phyloP scores from a whole-genome alignment of 2,888 invertebrate species.

The Tetragonisca angustula region DNA sequence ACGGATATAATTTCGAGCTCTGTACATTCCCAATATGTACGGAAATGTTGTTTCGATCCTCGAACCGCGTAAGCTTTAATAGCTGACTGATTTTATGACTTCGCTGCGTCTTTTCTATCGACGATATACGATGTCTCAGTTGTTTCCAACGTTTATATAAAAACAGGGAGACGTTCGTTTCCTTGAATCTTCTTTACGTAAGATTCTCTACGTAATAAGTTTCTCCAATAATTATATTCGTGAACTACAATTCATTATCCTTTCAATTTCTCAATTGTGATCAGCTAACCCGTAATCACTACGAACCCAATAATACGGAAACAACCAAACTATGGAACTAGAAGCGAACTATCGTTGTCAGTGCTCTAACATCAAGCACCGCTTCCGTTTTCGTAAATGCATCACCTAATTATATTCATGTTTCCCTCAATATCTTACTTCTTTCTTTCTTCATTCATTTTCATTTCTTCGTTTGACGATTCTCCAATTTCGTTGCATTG shows the following conservation, averaged over 20 bases:
- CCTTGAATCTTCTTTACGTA: background rate
- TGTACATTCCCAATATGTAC: background rate
- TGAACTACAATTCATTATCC: conserved; percentile 69
- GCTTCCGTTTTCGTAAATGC: conserved; percentile 22
- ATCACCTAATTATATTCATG: conserved; percentile 23
- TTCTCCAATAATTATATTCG: conserved; percentile 71
- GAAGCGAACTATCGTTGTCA: conserved; percentile 64
- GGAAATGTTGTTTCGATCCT: background rate
- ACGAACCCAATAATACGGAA: conserved; percentile 68
- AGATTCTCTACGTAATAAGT: conserved; percentile 65
- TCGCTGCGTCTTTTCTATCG: background rate
- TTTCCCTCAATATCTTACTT: background rate
- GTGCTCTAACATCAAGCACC: conserved; percentile 26
- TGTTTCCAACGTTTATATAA: background rate
- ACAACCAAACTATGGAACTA: conserved; percentile 62
- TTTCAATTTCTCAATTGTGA: conserved; percentile 31
- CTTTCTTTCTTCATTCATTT: too few relatives aligned
- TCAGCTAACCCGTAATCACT: conserved; percentile 56
- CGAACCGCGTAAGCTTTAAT: background rate
- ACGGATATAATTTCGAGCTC: background rate
- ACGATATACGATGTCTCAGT: background rate
- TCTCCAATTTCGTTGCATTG: too few relatives aligned
- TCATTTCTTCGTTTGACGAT: too few relatives aligned
- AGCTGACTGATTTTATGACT: background rate
- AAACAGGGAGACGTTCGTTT: background rate